Base-by-base conservation (phyloP, 2,113 vertebrate genomes). In the Chitala chitala region DNA sequence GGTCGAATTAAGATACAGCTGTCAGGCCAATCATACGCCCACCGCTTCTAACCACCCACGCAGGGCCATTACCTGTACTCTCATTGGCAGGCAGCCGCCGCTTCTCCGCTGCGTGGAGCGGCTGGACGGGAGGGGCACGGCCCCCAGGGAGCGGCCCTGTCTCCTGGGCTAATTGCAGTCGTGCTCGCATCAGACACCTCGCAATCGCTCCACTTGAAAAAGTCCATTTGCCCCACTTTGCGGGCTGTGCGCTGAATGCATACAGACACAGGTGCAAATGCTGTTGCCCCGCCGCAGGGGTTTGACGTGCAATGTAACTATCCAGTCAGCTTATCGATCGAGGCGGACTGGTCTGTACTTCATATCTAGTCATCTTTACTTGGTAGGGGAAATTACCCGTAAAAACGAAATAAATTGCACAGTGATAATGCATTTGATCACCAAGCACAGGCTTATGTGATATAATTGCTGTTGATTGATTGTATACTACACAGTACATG, bases 121-220 rank as follows among this genome's bases (percentile, higher is more conserved):
- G 29, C n/a, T 44, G 48, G n/a, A 7, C 8, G 29, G 33, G 66
- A 3, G 48, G 12, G 46, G 36, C 69, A 44, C n/a, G 46, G 71
- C 6, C 76, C 63, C 77, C n/a, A 44, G 83, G 87, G 87, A 84
- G 71, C 50, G 20, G 71, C 68, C 58, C 77, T 77, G 77, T 75
- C 82, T 85, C 82, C 77, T 80, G 86, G 85, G 83, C 87, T 89
- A 90, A 91, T 90, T 90, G 87, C 88, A 84, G 85, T 83, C 79
- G 77, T 70, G 80, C 83, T 85, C 82, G 81, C 74, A 79, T 80
- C 74, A 59, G 84, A 79, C 81, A 75, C 82, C 50, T 81, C 76
- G 83, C 80, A 85, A 84, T 87, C 85, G 86, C 81, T 87, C 82
- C 80, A 70, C 79, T 85, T 78, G 68, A 78, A 88, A 83, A 82